These are phyloP conservation scores for Tetragnatha versicolor DNA, from an alignment of 1,140 invertebrate species.

Conservation along the genomic window DNA sequence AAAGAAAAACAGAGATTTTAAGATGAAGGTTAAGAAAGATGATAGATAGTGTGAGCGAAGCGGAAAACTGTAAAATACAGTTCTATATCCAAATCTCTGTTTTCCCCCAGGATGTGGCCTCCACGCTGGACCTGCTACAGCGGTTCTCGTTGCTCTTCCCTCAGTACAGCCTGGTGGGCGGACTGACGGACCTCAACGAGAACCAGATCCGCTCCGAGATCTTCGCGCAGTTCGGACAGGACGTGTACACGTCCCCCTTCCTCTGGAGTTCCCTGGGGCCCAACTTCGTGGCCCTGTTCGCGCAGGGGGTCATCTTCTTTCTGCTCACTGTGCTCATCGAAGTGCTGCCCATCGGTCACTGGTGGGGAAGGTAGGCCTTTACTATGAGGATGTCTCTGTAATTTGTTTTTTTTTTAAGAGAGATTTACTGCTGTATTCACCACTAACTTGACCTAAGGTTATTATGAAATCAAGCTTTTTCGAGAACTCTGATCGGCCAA, in stretches of 20 bases:
- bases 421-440: no score
- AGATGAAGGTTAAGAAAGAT: no score
- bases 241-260: slow-evolving; percentile 61
- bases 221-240: slow-evolving; percentile 62
- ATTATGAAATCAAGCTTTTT: no score
- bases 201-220: slow-evolving; percentile 65
- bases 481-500: no score
- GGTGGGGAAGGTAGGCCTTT: slow-evolving; percentile 28
- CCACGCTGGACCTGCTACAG: slow-evolving; percentile 60
- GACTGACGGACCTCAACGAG: slow-evolving; percentile 67
- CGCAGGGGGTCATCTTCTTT: slow-evolving; percentile 65
- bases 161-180: slow-evolving; percentile 69
- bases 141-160: slow-evolving; percentile 68
- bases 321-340: slow-evolving; percentile 65
- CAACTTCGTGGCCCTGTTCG: slow-evolving; percentile 65
- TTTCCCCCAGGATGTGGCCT: slow-evolving; percentile 25
- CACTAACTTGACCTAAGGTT: no score
- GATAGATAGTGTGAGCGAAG: no score
- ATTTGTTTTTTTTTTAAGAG: no score
- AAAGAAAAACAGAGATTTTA: no score
- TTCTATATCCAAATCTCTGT: no score
- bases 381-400: no score
- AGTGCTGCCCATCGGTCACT: slow-evolving; percentile 48
- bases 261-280: slow-evolving; percentile 65
- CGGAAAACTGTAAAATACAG: no score